phyloP scores from a whole-genome alignment of 2,888 invertebrate genomes.

The Eilema sororculum region DNA sequence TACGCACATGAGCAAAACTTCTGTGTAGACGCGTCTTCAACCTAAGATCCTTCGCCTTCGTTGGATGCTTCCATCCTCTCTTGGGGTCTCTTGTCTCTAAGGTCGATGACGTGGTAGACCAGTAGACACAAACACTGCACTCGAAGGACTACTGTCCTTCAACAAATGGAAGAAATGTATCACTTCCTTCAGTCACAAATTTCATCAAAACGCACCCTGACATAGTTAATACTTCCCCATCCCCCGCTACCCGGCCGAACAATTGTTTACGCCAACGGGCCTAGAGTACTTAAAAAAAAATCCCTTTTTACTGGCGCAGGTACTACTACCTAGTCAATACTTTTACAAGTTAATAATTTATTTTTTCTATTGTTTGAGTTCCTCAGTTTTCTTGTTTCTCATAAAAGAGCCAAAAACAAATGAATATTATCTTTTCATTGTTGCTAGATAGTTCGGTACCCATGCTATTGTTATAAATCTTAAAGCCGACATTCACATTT shows the following conservation, averaged over 20 bases:
- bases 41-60: no score
- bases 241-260: constrained; percentile 73
- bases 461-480: background rate
- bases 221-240: constrained; percentile 66
- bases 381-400: constrained; percentile 47
- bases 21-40: no score
- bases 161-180: constrained; percentile 48
- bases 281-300: constrained; percentile 66
- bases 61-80: no score
- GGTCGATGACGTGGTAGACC: no score
- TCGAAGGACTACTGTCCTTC: constrained; percentile 7
- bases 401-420: constrained; percentile 56
- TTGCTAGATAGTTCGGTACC: background rate
- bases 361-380: constrained; percentile 51
- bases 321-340: constrained; percentile 74
- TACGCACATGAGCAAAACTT: no score
- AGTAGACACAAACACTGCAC: background rate
- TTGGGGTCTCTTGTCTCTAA: no score
- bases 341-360: constrained; percentile 55
- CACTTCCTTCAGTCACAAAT: constrained; percentile 69
- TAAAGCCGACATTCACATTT: background rate
- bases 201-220: constrained; percentile 62
- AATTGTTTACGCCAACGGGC: constrained; percentile 73
- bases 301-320: constrained; percentile 64
- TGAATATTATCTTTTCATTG: background rate